These are phyloP conservation scores for Sander lucioperca DNA, from an alignment of 2,113 vertebrate species.

Conservation along the genomic window DNA sequence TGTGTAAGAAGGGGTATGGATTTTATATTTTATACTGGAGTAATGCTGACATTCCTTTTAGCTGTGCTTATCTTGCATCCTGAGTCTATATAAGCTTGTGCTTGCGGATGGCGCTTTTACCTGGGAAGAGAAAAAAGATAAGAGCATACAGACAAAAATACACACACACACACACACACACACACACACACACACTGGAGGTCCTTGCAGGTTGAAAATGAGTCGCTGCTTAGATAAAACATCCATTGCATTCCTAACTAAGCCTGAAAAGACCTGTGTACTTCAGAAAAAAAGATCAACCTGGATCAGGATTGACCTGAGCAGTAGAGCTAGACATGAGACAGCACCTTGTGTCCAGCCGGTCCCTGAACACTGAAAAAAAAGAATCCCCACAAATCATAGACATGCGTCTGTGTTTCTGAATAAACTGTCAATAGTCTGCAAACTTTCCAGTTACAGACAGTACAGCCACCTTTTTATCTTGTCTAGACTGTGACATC, in stretches of 20 bases:
- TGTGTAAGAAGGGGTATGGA: constrained; percentile 58
- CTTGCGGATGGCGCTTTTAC: constrained; percentile 64
- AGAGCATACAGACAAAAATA: constrained; percentile 21
- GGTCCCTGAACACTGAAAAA: constrained; percentile 4
- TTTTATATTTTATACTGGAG: constrained; percentile 59
- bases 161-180: background rate
- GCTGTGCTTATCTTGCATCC: constrained; percentile 71
- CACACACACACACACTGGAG: constrained; percentile 9
- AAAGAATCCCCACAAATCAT: background rate
- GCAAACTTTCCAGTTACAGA: constrained; percentile 31
- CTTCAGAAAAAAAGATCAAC: constrained; percentile 33
- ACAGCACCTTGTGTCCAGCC: constrained; percentile 18
- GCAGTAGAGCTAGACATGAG: background rate
- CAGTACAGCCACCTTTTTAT: constrained; percentile 41
- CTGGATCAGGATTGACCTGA: constrained; percentile 9
- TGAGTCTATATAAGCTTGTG: constrained; percentile 50
- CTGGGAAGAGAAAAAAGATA: constrained; percentile 60
- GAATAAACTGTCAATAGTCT: constrained; percentile 32
- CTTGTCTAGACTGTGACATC: constrained; percentile 61
- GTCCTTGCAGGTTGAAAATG: constrained; percentile 31
- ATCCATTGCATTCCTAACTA: constrained; percentile 39
- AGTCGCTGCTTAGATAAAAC: constrained; percentile 21
- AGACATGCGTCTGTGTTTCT: constrained; percentile 24
- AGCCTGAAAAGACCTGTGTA: constrained; percentile 31
- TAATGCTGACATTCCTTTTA: constrained; percentile 74